Base-by-base conservation (phyloP, 1,140 invertebrate species). In the Chironomus striatipennis region DNA sequence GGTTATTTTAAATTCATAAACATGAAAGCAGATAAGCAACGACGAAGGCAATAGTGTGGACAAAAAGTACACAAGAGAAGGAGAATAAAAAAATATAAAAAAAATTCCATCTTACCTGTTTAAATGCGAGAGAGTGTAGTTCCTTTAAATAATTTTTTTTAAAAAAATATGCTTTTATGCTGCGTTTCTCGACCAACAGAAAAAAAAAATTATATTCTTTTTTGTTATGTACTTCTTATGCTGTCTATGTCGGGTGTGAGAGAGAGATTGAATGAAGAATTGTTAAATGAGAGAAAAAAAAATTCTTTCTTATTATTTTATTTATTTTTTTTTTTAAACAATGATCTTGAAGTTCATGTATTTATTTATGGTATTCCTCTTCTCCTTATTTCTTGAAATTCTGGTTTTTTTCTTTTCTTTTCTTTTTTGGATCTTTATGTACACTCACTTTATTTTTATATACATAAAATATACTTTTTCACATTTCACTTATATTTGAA, bases 291-390 rank as follows among this genome's bases (percentile, higher is more conserved):
- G 47, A 57, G n/a, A 57, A 57, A 15, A 47, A 47, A 15, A 47
- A 47, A 47, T 47, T 47, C 43, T 15, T 57, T 57, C 47, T 57
- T 57, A n/a, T 12, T n/a, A n/a, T n/a, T n/a, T n/a, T n/a, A n/a
- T n/a, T n/a, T n/a, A n/a, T n/a, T n/a, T 34, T 34, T 5, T 34
- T 34, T 34, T 15, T 57, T n/a, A n/a, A 70, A 70, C 65, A 70
- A 70, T 70, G 65, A 70, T 70, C 65, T 70, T 70, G 15, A 18
- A 70, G 20, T 70, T 20, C 18, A 70, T 20, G 65, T 70, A 70
- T 21, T 20, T 57, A 12, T 70, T 70, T 70, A 70, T 70, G 65
- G 65, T 70, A 70, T 70, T 70, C 65, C 65, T 70, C 65, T 70
- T 70, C 20, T 70, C 65, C 20, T 70, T 70, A 21, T 70, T 70